Evolutionary conservation across 2,113 vertebrate genomes (phyloP), one percentile per base, ranked within the genome.

Genomic region (Gallinago paraguaiae): DNA sequence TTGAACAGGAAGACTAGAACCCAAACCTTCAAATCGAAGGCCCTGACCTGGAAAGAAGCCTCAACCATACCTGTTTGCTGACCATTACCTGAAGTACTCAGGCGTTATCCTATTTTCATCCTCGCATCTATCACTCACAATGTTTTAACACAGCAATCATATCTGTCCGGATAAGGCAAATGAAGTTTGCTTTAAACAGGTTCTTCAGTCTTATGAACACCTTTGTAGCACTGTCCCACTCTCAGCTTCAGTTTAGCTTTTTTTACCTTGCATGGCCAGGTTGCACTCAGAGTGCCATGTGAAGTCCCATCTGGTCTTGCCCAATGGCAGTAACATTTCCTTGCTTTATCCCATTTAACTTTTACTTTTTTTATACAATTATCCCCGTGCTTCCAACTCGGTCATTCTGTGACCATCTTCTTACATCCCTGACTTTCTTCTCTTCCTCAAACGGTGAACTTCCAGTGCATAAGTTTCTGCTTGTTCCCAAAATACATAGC

Each of bases 261-360:
- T 91, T 92, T 86, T 14, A 76, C 72, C 68, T 78, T 81, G 35
- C 51, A 14, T 35, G 30, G 17, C 80, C 69, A 88, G 77, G 80
- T 74, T 92, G 80, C 67, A 33, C 46, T 78, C 54, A 7, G 48
- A 83, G 69, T 57, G 17, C 69, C 68, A 48, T 13, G 27, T 81
- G 71, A 92, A 78, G 51, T 61, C 72, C 92, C 92, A 91, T 88
- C 82, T 93, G 94, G 60, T 25, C 12, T 80, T 93, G 72, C 77
- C 83, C 69, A 33, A 22, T 79, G 74, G 43, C 86, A 70, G 39
- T 84, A 68, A 81, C 28, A 56, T 75, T 89, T 93, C 56, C 20
- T 78, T 51, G 2, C 68, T 86, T 8, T 67, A 67, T 70, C 46
- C 25, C 41, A 63, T 83, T 82, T 78, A 91, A 59, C 14, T 45